Base-by-base conservation (phyloP, 2,797 vertebrate genomes). In the Dendrocincla tyrannina region DNA sequence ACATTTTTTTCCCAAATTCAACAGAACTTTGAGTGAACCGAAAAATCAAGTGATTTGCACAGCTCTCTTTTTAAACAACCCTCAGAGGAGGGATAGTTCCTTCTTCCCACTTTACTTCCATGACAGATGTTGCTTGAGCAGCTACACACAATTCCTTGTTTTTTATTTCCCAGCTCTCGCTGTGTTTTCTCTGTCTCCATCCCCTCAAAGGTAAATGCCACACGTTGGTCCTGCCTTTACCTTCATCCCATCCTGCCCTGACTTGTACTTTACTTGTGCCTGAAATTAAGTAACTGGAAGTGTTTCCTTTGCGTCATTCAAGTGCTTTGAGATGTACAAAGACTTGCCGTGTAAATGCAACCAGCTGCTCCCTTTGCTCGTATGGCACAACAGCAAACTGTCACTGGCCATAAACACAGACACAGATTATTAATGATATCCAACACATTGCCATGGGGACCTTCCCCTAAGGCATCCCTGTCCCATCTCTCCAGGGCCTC, bases 11-110 rank as follows among this genome's bases (percentile, higher is more conserved):
- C 19, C 10, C 13, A 3, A 87, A 87, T 84, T 78, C 73, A 75
- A 77, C 52, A 89, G 81, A 96, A 97, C 84, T 96, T 91, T 20
- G 73, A 94, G 75, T 33, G 73, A 96, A 96, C 93, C 5, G 2
- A 96, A 95, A 95, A 96, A 89, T 85, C 84, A 87, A 96, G n/a
- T 87, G 90, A 91, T 95, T 94, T 89, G 86, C 74, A 91, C 63
- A 87, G 72, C 72, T 74, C 73, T 89, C 53, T 63, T 93, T 93
- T 92, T 88, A 85, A 96, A 93, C 86, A 93, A 52, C 53, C 53
- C 77, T 64, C 82, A 89, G 72, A 96, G 85, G 81, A 96, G 35
- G 46, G 73, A 85, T 41, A 66, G 73, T 37, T 91, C 88, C 76
- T 73, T 72, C 87, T 95, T 89, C 49, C 87, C 66, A 58, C 60